A percentile compares a stretch with the other conserved stretches of the same genome.
phyloP scores from a whole-genome alignment of 2,797 vertebrate genomes.

The Mormyrops attenuatus region DNA sequence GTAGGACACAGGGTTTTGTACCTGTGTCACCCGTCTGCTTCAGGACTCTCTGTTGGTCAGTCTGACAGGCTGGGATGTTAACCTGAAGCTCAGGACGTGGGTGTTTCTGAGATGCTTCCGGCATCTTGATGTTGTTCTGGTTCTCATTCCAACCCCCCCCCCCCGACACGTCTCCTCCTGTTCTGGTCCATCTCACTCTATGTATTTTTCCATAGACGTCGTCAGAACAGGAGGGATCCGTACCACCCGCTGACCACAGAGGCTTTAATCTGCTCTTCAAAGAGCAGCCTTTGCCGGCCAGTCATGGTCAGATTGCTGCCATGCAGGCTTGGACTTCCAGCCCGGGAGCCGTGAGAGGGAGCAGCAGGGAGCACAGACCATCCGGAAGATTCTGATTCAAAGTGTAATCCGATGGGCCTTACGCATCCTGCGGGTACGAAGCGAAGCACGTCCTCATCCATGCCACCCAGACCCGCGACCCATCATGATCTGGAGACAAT shows the following conservation, averaged over 20 bases:
- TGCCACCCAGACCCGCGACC: background rate
- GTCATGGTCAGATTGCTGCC: background rate
- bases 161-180: background rate
- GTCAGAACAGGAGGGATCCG: background rate
- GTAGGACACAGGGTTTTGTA: background rate
- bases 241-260: background rate
- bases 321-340: slow-evolving; percentile 1
- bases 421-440: background rate
- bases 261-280: slow-evolving; percentile 9
- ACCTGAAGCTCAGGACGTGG: background rate
- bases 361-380: background rate
- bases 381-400: slow-evolving; percentile 5
- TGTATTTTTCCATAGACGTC: background rate
- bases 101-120: background rate
- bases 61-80: background rate
- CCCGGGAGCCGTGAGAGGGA: background rate
- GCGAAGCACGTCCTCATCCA: background rate
- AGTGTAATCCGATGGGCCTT: background rate
- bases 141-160: background rate
- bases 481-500: background rate
- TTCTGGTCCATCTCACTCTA: background rate
- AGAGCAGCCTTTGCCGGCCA: background rate
- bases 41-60: background rate
- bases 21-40: background rate
- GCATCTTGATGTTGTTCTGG: background rate